Evolutionary conservation across 30 jellyfish, hydroid and myxozoan genomes (phyloP), one percentile per base, ranked within the genome.

Genomic region (Phacellophora camtschatica): DNA sequence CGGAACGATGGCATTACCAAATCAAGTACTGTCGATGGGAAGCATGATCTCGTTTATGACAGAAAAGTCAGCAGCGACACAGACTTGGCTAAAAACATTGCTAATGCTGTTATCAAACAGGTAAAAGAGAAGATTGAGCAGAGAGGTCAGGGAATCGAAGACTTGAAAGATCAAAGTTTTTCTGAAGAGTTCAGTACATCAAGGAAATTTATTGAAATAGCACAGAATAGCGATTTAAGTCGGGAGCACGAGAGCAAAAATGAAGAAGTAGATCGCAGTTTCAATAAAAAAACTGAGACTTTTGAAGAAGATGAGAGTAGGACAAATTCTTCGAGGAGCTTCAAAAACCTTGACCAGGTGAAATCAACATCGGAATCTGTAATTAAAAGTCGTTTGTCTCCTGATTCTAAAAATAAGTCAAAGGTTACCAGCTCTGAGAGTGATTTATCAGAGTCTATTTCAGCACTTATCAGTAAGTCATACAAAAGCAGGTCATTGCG

Each of bases 181-280:
- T 80, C 91, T 11, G 84, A 80, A 22, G 91, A 80, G 69, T 55
- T 80, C 15, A 71, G 51, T 29, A 84, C 91, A 1, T 23, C 66
- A 32, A 80, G 56, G 71, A 51, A 33, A 37, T 4, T 45, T 18
- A 30, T 34, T 68, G 59, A 45, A 27, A 29, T 41, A 3, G 30
- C 77, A 13, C 28, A 19, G 3, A 79, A 49, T 5, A 55, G 62
- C 24, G 28, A 19, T 16, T 5, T 13, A 16, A 29, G 66, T 39
- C 31, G 7, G 11, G 36, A 34, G 3, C 16, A 35, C 15, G 56
- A 22, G 37, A 61, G 29, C 3, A 41, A 51, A 46, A 16, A n/a
- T 4, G 28, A 46, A 28, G 61, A 46, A 46, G 32, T 3, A 28
- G 71, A 8, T 20, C 20, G 39, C 1, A 53, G 64, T 15, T 23